Percentiles rank a stretch among this genome's conserved stretches.
Evolutionary conservation across 2,113 vertebrate species (phyloP).

Genomic region (Corythoichthys haematopterus): DNA sequence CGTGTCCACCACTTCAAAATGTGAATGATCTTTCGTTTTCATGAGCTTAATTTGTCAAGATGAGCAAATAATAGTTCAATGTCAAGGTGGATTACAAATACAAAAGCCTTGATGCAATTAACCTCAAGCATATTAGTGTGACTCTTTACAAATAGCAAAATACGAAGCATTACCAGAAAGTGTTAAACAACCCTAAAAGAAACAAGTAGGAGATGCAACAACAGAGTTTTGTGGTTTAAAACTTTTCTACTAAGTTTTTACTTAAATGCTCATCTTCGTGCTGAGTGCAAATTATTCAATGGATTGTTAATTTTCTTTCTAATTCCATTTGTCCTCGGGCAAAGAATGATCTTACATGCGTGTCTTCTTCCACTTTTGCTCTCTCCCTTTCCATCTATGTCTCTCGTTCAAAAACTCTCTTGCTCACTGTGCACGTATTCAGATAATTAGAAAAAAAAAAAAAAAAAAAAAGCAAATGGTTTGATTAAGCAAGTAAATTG

Average conservation of each 20-base stretch:
- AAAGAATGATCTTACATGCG: conserved; percentile 58
- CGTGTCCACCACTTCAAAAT: conserved; percentile 34
- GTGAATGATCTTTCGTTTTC: conserved; percentile 16
- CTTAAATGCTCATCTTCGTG: conserved; percentile 55
- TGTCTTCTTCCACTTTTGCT: conserved; percentile 43
- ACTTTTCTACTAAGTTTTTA: conserved; percentile 4
- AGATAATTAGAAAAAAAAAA: conserved; percentile 63
- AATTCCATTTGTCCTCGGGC: conserved; percentile 68
- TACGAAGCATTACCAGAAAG: conserved; percentile 7
- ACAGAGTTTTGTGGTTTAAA: background rate
- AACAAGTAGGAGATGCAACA: conserved; percentile 1
- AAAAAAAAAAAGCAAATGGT: conserved; percentile 64
- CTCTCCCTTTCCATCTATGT: conserved; percentile 31
- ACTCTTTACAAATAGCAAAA: conserved; percentile 22
- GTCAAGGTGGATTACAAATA: conserved; percentile 43
- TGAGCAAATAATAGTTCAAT: conserved; percentile 35
- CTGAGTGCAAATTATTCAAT: conserved; percentile 62
- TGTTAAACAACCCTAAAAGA: background rate
- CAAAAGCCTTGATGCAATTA: conserved; percentile 57
- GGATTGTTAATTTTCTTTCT: conserved; percentile 67
- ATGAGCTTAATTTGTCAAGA: conserved; percentile 27
- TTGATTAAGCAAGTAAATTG: conserved; percentile 74
- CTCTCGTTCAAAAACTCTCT: conserved; percentile 29
- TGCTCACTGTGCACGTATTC: conserved; percentile 54
- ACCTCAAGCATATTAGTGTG: conserved; percentile 37